These are phyloP conservation scores for Hoplodrina blanda DNA, from an alignment of 2,888 invertebrate genomes.

Conservation along the genomic window DNA sequence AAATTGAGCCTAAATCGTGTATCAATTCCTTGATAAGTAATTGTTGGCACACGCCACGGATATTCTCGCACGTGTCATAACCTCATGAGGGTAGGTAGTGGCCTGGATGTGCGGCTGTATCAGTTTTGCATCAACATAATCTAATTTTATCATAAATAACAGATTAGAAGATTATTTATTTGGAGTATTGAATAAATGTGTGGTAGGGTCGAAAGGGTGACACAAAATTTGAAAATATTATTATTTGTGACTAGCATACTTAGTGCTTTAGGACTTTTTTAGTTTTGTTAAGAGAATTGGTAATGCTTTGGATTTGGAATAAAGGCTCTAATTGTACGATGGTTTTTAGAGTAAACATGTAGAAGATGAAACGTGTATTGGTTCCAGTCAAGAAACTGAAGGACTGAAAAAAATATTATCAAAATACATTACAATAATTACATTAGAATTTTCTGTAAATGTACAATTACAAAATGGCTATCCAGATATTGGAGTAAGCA, in stretches of 20 bases:
- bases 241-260: background rate
- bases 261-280: background rate
- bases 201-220: slow-evolving; percentile 39
- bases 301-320: no score
- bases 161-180: slow-evolving; percentile 64
- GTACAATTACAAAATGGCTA: no score
- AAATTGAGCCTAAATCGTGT: slow-evolving; percentile 50
- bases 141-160: slow-evolving; percentile 62
- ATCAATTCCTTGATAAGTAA: slow-evolving; percentile 76
- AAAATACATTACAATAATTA: no score
- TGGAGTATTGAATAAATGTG: slow-evolving; percentile 46
- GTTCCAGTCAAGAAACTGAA: no score
- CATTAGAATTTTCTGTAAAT: no score
- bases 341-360: background rate
- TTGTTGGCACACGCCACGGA: slow-evolving; percentile 77
- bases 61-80: slow-evolving; percentile 73
- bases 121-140: slow-evolving; percentile 55
- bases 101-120: slow-evolving; percentile 44
- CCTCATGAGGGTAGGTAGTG: slow-evolving; percentile 44
- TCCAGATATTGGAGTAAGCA: no score
- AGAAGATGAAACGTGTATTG: background rate
- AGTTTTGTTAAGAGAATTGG: no score
- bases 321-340: no score
- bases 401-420: no score
- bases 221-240: slow-evolving; percentile 7